Base-by-base conservation (phyloP, 2,888 invertebrate genomes). In the Cylloceria caligata region DNA sequence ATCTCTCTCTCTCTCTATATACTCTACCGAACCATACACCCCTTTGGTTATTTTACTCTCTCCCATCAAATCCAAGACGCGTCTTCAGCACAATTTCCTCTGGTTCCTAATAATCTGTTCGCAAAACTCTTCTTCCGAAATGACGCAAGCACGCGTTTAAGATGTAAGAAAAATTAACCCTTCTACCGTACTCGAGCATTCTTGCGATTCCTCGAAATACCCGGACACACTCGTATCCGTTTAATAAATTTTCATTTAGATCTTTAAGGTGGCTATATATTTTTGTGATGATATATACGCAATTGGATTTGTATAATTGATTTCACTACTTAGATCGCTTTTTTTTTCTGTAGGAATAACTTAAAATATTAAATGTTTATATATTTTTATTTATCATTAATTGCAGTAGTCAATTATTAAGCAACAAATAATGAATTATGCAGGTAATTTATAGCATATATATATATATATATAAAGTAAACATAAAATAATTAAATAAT, bases 21-120 rank as follows among this genome's bases (percentile, higher is more conserved):
- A 55, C 64, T 73, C 57, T 72, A 62, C 72, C 42, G 65, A 78
- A 69, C 72, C 77, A 68, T 72, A 13, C 57, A 57, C 30, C 62
- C 69, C 78, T 78, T 65, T 72, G 72, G 81, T 77, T 80, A 75
- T 75, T 80, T 81, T 80, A 68, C 24, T 69, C 73, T 39, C 55
- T 67, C 57, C 16, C 77, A 69, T 78, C 74, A 55, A 78, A 73
- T 68, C 11, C 65, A 55, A 34, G 52, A 60, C 72, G 52, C 52
- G 75, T 42, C 67, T 64, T 11, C 42, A 55, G 49, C 60, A 68
- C 62, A 76, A 81, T 76, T 81, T 76, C 55, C 68, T 62, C 65
- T 65, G 34, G 42, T 71, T 57, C 34, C 11, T 60, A 13, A n/a
- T 52, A 16, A 21, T 16, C 39, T 21, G n/a, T 39, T 45, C 24